phyloP scores from a whole-genome alignment of 92 coral and sea anemone species.

The Anthopleura xanthogrammica region DNA sequence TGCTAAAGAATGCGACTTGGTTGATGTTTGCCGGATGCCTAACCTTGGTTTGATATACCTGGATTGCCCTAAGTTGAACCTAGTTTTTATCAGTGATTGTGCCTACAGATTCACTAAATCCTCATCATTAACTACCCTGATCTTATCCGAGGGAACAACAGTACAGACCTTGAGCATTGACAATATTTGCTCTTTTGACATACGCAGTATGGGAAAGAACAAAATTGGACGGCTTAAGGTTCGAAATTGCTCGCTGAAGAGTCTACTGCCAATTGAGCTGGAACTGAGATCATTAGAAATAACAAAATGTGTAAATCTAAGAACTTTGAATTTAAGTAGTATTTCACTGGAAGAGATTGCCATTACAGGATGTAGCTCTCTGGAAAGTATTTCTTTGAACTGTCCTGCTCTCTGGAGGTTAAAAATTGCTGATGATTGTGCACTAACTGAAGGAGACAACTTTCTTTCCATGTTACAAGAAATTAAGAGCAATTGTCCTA shows the following conservation, averaged over 20 bases:
- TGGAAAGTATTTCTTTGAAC: conserved; percentile 20
- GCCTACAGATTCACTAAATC: not conserved
- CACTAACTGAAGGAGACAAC: conserved; percentile 11
- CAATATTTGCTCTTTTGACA: conserved; percentile 20
- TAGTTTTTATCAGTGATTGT: conserved; percentile 39
- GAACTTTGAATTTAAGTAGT: conserved; percentile 19
- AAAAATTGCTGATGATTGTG: conserved; percentile 20
- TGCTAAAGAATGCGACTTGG: conserved; percentile 23
- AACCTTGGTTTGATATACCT: conserved; percentile 27
- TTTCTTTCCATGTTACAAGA: conserved; percentile 23
- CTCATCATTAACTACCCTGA: not conserved
- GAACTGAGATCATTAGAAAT: conserved; percentile 28
- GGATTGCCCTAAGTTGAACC: conserved; percentile 24
- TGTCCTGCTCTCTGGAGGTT: conserved; percentile 33
- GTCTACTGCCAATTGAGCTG: conserved; percentile 22
- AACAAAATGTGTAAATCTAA: conserved; percentile 17
- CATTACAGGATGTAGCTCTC: conserved; percentile 15
- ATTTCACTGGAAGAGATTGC: conserved; percentile 27
- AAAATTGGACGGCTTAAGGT: conserved; percentile 24
- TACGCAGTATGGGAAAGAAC: conserved; percentile 20
- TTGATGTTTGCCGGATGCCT: conserved; percentile 38
- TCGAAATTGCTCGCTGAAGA: conserved; percentile 10
- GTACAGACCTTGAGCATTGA: conserved; percentile 36
- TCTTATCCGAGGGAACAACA: conserved; percentile 33
- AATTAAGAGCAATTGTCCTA: conserved; percentile 36